Evolutionary conservation across 1,140 invertebrate species (phyloP), one percentile per base, ranked within the genome.

Genomic region (Bombus ignitus): DNA sequence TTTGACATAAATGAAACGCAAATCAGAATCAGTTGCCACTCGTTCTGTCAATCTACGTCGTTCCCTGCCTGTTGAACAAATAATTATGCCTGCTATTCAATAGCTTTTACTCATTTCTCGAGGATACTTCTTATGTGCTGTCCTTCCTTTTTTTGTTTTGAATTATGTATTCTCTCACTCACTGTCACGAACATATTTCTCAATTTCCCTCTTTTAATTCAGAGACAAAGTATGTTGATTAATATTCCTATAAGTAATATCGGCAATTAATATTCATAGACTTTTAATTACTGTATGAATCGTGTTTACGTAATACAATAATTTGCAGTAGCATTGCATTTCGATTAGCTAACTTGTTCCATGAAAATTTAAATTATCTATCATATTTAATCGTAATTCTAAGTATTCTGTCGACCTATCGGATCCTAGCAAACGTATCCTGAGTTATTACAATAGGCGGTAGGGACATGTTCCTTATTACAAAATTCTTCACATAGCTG

Each of bases 391-490:
- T 25, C 35, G 35, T 4, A 35, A 39, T 39, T 13, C 35, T 39
- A 12, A 12, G 9, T 70, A 37, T 59, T 25, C 35, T 12, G 57
- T 57, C 47, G 32, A 83, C 47, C 22, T 44, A 53, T 53, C 22
- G 39, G 25, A 28, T 53, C 57, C 12, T 25, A 5, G 8, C 42
- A 28, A 74, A 37, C 39, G 62, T 18, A 65, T 65, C 72, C 70
- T 15, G 70, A 3, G 25, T n/a, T 72, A 70, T 53, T 53, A 53
- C 47, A 53, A 53, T 15, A 8, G 15, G 18, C 79, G 79, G 18
- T 59, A 42, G 18, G 53, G 66, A 75, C 59, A 32, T 47, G 81
- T 37, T 76, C 81, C 73, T 76, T 66, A 76, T 75, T 83, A 76
- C 13, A 74, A 83, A 83, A 83, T 83, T 76, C 57, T 25, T 9